These are phyloP conservation scores for Triplophysa tibetana DNA, from an alignment of 2,113 vertebrate species.

Conservation along the genomic window DNA sequence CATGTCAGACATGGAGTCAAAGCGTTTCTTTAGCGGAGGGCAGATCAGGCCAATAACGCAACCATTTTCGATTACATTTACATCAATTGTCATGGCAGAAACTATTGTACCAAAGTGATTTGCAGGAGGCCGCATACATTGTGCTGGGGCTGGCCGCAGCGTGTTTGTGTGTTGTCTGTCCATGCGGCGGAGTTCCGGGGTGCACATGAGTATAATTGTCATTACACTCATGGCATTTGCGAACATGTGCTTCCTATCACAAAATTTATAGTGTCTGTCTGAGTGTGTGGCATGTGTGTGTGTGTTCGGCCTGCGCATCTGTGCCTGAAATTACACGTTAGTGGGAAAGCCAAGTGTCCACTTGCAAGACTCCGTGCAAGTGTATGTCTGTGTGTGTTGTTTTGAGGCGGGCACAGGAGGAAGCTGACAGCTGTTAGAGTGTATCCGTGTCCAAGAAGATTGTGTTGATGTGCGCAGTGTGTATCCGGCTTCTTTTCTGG, in stretches of 20 bases:
- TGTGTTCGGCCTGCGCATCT: constrained; percentile 9
- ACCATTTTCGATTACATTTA: constrained; percentile 37
- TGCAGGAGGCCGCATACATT: not conserved
- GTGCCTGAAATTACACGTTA: constrained; percentile 34
- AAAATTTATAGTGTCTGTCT: constrained; percentile 10
- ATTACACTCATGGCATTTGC: constrained; percentile 20
- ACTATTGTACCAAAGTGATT: constrained; percentile 5
- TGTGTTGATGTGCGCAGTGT: constrained; percentile 54
- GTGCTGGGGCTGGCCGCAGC: not conserved
- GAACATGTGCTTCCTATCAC: constrained; percentile 2
- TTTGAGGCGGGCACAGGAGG: constrained; percentile 25
- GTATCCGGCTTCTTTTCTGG: constrained; percentile 49
- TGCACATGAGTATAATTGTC: constrained; percentile 12
- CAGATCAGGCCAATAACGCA: constrained; percentile 17
- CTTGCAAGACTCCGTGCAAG: not conserved
- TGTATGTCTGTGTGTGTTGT: not conserved
- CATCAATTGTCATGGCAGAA: constrained; percentile 29
- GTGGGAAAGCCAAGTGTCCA: constrained; percentile 35
- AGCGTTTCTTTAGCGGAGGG: constrained; percentile 13
- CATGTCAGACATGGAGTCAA: constrained; percentile 42
- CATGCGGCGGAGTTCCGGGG: not conserved
- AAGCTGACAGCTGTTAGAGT: constrained; percentile 50
- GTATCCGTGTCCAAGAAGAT: constrained; percentile 45
- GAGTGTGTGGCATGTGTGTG: not conserved
- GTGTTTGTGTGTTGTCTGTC: constrained; percentile 9